phyloP scores from a whole-genome alignment of 2,113 vertebrate genomes.

The Colossoma macropomum region DNA sequence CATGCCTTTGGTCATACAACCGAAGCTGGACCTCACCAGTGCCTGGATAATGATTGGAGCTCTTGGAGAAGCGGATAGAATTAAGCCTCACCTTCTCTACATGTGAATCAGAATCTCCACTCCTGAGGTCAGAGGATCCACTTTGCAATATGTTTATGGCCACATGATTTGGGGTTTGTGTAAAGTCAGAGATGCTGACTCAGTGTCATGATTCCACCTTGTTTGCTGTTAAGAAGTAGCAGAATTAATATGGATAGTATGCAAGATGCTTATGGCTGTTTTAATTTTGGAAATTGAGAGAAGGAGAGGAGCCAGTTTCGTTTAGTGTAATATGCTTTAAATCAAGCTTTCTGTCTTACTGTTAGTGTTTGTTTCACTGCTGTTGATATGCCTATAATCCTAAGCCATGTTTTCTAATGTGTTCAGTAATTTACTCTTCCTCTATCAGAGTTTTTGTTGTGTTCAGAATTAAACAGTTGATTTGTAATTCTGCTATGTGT shows the following conservation, averaged over 20 bases:
- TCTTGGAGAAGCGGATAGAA: not conserved
- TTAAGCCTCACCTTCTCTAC: not conserved
- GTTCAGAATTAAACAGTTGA: constrained; percentile 29
- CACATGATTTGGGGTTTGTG: not conserved
- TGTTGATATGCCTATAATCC: constrained; percentile 10
- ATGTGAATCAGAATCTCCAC: not conserved
- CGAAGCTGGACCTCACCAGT: not conserved
- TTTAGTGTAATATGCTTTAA: not conserved
- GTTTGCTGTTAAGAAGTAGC: not conserved
- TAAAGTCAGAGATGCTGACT: not conserved
- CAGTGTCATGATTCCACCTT: not conserved
- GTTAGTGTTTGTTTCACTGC: constrained; percentile 3
- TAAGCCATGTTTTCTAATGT: constrained; percentile 6
- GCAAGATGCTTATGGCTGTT: not conserved
- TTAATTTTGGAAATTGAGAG: constrained; percentile 18
- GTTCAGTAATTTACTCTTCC: not conserved
- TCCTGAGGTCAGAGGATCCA: not conserved
- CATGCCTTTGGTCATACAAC: not conserved
- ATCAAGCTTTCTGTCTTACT: not conserved
- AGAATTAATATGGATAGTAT: not conserved
- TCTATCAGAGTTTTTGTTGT: constrained; percentile 25
- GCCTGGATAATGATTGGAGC: not conserved
- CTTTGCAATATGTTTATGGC: not conserved
- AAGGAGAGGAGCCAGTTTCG: not conserved
- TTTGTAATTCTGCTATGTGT: constrained; percentile 42